Evolutionary conservation across 2,113 vertebrate genomes (phyloP).

Genomic region (Dicerorhinus sumatrensis): DNA sequence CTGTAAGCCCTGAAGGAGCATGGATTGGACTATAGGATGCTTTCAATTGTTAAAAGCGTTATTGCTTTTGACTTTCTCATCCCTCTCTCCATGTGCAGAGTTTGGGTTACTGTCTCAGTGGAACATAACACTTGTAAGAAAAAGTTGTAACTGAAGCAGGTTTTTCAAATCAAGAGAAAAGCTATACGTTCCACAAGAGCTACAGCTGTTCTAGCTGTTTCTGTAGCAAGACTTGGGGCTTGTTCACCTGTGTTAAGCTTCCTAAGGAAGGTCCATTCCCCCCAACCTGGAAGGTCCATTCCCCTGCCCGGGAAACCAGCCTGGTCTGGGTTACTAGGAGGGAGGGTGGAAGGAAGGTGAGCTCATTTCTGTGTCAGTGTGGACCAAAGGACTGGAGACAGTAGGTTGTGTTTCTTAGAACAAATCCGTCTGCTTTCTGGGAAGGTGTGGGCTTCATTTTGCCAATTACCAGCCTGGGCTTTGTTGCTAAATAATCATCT

Average conservation of each 20-base stretch:
- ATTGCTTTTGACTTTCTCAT: conserved; percentile 21
- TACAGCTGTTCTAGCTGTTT: not conserved
- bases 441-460: not conserved
- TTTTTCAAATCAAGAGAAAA: not conserved
- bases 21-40: not conserved
- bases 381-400: not conserved
- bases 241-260: not conserved
- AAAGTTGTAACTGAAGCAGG: not conserved
- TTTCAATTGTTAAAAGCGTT: not conserved
- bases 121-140: not conserved
- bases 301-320: not conserved
- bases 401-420: not conserved
- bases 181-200: not conserved
- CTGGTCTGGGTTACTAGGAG: not conserved
- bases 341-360: not conserved
- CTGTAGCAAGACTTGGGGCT: not conserved
- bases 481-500: not conserved
- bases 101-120: not conserved
- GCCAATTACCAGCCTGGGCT: not conserved
- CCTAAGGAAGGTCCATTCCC: not conserved
- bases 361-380: not conserved
- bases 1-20: not conserved
- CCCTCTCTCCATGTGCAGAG: not conserved
- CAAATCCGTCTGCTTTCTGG: not conserved
- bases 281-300: accelerated